Evolutionary conservation across 2,797 vertebrate genomes (phyloP).

Genomic region (Periparus ater): DNA sequence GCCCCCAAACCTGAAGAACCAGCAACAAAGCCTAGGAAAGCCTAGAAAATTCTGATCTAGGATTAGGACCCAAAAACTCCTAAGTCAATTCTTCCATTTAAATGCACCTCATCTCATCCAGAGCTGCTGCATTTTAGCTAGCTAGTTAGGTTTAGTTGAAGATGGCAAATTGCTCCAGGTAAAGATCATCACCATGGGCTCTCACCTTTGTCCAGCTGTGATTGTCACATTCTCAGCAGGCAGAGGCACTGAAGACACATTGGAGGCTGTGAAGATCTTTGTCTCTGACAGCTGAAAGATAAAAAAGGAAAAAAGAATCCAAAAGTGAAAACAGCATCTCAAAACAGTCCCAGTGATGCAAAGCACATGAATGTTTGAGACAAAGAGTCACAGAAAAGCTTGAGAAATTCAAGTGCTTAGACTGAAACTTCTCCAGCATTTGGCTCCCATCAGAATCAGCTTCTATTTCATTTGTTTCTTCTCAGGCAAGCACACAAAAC

Average conservation of each 20-base stretch:
- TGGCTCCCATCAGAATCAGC: neutral
- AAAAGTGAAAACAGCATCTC: neutral
- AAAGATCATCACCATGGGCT: neutral
- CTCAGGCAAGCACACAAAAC: neutral
- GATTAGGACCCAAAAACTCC: neutral
- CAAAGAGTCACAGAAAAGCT: neutral
- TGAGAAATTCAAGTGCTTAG: neutral
- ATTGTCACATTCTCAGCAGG: constrained; percentile 97
- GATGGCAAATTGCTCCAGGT: neutral
- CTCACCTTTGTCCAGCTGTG: constrained; percentile 95
- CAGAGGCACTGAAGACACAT: constrained; percentile 87
- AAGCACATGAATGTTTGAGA: neutral
- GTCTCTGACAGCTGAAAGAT: constrained; percentile 92
- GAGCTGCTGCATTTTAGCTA: neutral
- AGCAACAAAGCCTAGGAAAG: neutral
- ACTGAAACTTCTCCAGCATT: neutral
- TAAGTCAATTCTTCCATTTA: neutral
- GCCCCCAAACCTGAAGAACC: neutral
- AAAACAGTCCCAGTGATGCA: neutral
- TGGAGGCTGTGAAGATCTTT: constrained; percentile 99
- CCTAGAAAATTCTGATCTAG: neutral
- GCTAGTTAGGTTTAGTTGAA: neutral
- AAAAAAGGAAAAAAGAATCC: neutral
- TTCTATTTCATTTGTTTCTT: neutral
- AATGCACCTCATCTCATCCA: neutral